Conservation (phyloP, 2,888 invertebrate genomes). For the Cybosia mesomella region DNA sequence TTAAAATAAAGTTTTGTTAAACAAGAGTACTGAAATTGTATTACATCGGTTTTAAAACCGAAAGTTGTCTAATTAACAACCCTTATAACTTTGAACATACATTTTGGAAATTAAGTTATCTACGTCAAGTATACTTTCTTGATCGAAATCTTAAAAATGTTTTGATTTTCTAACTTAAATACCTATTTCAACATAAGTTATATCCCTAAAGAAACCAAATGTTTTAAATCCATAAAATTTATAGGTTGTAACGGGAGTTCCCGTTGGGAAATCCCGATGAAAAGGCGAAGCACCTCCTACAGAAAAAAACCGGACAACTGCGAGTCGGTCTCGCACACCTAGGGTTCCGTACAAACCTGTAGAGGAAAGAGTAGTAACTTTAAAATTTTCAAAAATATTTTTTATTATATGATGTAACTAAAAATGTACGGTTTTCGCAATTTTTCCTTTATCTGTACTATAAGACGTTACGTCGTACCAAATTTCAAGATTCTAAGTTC, state of each 20-base stretch:
- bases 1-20: conserved; percentile 18
- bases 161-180: conserved; percentile 8
- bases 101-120: conserved; percentile 41
- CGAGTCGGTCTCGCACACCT: too few species aligned
- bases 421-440: too few species aligned
- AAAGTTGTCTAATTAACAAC: conserved; percentile 45
- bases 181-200: background rate
- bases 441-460: too few species aligned
- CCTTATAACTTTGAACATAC: conserved; percentile 32
- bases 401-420: too few species aligned
- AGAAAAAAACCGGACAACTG: too few species aligned
- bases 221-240: background rate
- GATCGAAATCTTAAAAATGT: conserved; percentile 14
- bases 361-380: too few species aligned
- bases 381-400: too few species aligned
- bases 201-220: background rate
- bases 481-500: too few species aligned
- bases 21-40: conserved; percentile 36
- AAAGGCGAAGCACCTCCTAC: too few species aligned
- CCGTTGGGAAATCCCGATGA: too few species aligned
- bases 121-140: conserved; percentile 8
- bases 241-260: background rate
- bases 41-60: conserved; percentile 27
- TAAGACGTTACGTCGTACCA: too few species aligned
- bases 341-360: too few species aligned